Evolutionary conservation across 92 coral and sea anemone genomes (phyloP).

Genomic region (Palythoa caribaeorum): DNA sequence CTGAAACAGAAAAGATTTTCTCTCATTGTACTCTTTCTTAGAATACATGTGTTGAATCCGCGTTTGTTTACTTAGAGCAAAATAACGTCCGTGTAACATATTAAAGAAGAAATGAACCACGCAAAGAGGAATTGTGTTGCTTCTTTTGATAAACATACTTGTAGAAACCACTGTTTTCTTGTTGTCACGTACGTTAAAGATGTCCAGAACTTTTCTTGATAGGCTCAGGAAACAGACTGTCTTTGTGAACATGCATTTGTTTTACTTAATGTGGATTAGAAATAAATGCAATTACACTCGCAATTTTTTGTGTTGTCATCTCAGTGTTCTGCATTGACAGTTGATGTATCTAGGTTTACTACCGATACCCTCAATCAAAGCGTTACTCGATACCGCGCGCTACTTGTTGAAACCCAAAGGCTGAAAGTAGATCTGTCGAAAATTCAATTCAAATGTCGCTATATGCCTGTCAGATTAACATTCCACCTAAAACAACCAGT

Average conservation of each 20-base stretch:
- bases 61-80: conserved; percentile 26
- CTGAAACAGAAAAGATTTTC: not conserved
- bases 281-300: conserved; percentile 34
- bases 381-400: conserved; percentile 33
- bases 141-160: not conserved
- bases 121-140: not conserved
- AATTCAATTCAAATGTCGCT: conserved; percentile 16
- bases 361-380: conserved; percentile 32
- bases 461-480: conserved; percentile 48
- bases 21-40: not conserved
- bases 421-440: conserved; percentile 40
- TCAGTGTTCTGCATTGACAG: conserved; percentile 17
- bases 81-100: not conserved
- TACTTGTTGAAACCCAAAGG: conserved; percentile 2
- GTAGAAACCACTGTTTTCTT: conserved; percentile 4
- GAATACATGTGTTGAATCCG: not conserved
- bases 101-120: not conserved
- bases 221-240: conserved; percentile 15
- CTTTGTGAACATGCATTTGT: conserved; percentile 36
- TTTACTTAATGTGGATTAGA: conserved; percentile 42
- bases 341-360: not conserved
- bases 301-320: conserved; percentile 16
- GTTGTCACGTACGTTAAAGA: conserved; percentile 3
- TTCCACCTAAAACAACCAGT: conserved; percentile 30
- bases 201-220: not conserved